Base-by-base conservation (phyloP, 2,888 invertebrate genomes). In the Epinotia brunnichana region DNA sequence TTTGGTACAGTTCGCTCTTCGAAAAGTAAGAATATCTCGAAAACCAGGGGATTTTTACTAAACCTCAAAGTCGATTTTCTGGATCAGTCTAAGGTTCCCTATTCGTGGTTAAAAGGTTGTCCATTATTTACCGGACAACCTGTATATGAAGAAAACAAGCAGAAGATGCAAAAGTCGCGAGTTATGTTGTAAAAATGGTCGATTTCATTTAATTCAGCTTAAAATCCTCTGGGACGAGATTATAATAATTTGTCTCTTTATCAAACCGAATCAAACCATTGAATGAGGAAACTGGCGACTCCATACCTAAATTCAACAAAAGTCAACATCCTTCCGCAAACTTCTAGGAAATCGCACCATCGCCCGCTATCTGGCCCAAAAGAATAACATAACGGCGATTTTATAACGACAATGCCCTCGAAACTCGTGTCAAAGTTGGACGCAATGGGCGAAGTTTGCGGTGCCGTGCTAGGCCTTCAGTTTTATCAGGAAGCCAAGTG, bases 401-500 rank as follows among this genome's bases (percentile, higher is more conserved):
- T 87, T 85, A 84, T 83, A 87, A 85, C 83, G 85, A 87, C 88
- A 87, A 84, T 82, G 83, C 83, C 76, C 83, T 81, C 82, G 78
- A 81, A 88, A 89, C 81, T 89, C 85, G 84, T 85, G 87, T 85
- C 86, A 87, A 89, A 88, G 82, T 88, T 84, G 83, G 79, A 80
- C 81, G 80, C 82, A 81, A 86, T 83, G 84, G 84, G 76, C 75
- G 76, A 89, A 89, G 83, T 89, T 89, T 83, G 69, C 79, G 81
- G 83, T 85, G 83, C 82, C 78, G 77, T 81, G 80, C 79, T 81
- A 83, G 83, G 82, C 85, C 80, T 84, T 70, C 81, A 83, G 81
- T 85, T 85, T 83, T 78, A 82, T 83, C 81, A 79, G 81, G 79
- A 85, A 87, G 81, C 82, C 83, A 81, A 82, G 81, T 82, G 82